Conservation (phyloP, 2,888 invertebrate species). For the Stenurella melanura region DNA sequence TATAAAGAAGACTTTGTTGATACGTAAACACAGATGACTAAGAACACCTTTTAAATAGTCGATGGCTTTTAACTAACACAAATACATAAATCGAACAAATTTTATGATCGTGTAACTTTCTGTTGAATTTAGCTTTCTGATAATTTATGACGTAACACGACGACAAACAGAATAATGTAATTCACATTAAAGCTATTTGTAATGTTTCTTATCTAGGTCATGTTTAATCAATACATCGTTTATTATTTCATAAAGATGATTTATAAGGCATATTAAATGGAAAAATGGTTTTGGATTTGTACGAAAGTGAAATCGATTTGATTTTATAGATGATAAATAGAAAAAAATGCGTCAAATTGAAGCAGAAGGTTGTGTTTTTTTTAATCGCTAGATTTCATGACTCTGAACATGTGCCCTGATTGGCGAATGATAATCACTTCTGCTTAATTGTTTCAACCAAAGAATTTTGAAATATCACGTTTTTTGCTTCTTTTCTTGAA, state of each 20-base stretch:
- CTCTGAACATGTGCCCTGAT: no score
- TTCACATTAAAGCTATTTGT: background rate
- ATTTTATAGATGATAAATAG: no score
- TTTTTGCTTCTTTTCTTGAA: no score
- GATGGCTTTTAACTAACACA: background rate
- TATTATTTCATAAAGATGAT: constrained; percentile 52
- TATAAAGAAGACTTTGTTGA: no score
- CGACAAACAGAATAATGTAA: constrained; percentile 9
- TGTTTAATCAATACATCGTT: constrained; percentile 49
- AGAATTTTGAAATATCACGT: no score
- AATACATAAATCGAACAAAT: background rate
- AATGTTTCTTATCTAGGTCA: constrained; percentile 43
- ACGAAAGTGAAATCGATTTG: constrained; percentile 17
- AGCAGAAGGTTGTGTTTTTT: no score
- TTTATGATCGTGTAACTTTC: constrained; percentile 1
- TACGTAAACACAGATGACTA: background rate
- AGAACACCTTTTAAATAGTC: background rate
- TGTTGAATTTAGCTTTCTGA: background rate
- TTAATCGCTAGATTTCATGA: no score
- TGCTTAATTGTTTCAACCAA: no score
- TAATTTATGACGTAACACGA: constrained; percentile 12
- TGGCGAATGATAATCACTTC: no score
- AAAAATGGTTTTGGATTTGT: constrained; percentile 1
- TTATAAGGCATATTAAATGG: constrained; percentile 29
- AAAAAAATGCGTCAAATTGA: no score